These are phyloP conservation scores for Athetis lepigone DNA, from an alignment of 2,888 invertebrate genomes.

Conservation along the genomic window DNA sequence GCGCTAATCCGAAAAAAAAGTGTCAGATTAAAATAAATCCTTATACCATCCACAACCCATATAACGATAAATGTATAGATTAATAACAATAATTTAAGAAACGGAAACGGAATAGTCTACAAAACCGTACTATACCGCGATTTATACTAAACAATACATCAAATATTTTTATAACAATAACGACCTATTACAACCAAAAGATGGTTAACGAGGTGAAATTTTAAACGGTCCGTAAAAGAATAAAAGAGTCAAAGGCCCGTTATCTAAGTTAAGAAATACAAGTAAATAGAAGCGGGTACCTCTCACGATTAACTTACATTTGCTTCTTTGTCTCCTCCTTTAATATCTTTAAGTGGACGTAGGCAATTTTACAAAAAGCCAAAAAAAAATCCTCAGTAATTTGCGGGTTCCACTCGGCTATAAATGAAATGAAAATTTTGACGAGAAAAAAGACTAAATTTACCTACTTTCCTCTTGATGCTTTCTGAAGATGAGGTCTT, in stretches of 20 bases:
- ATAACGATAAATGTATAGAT: no score
- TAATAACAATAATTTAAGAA: no score
- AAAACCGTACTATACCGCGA: no score
- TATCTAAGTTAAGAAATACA: slow-evolving; percentile 46
- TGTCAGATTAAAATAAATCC: no score
- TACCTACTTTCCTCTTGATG: slow-evolving; percentile 61
- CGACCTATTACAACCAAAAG: slow-evolving; percentile 16
- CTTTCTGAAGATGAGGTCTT: slow-evolving; percentile 67
- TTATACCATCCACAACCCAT: no score
- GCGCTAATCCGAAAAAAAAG: no score
- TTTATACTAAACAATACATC: no score
- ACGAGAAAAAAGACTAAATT: slow-evolving; percentile 75
- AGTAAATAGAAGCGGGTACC: slow-evolving; percentile 67
- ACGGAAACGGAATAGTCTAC: no score
- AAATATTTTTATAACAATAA: slow-evolving; percentile 15
- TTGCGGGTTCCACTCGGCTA: slow-evolving; percentile 83
- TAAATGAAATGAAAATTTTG: slow-evolving; percentile 87
- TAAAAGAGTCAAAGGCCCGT: slow-evolving; percentile 45
- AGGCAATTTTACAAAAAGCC: slow-evolving; percentile 87
- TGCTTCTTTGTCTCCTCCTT: slow-evolving; percentile 80
- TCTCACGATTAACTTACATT: slow-evolving; percentile 77
- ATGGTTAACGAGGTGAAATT: slow-evolving; percentile 44
- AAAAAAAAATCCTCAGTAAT: slow-evolving; percentile 82
- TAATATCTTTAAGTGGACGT: slow-evolving; percentile 89
- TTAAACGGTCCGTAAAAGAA: slow-evolving; percentile 39